These are phyloP conservation scores for Lissonota sp. DNA, from an alignment of 2,888 invertebrate genomes.

Conservation along the genomic window DNA sequence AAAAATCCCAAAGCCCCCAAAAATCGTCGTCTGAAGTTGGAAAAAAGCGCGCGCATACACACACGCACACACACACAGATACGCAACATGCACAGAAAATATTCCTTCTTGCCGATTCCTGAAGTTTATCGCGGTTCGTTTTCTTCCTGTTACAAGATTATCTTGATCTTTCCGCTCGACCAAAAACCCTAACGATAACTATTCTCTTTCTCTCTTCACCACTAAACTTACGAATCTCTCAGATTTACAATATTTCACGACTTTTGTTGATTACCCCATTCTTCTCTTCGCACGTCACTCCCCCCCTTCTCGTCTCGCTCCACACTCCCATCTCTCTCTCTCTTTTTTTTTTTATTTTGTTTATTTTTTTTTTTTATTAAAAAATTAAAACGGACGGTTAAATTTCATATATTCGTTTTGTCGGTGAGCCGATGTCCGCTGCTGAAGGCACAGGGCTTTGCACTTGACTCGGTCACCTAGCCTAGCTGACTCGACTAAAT, in stretches of 20 bases:
- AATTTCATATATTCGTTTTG: slow-evolving; percentile 79
- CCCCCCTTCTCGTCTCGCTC: neutral
- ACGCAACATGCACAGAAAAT: slow-evolving; percentile 25
- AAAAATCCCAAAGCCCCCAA: slow-evolving; percentile 2
- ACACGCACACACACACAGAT: slow-evolving; percentile 26
- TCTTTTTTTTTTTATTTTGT: slow-evolving; percentile 8
- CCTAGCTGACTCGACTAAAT: slow-evolving; percentile 80
- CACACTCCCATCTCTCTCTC: neutral
- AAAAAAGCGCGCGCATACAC: neutral
- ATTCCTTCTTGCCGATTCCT: slow-evolving; percentile 31
- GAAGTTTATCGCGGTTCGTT: slow-evolving; percentile 10
- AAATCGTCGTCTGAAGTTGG: slow-evolving; percentile 15
- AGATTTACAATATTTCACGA: slow-evolving; percentile 77
- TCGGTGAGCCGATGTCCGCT: slow-evolving; percentile 84
- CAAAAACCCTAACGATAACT: slow-evolving; percentile 39
- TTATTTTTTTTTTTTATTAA: slow-evolving; percentile 57
- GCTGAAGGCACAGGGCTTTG: slow-evolving; percentile 84
- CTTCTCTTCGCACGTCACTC: slow-evolving; percentile 12
- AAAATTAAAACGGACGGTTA: slow-evolving; percentile 70
- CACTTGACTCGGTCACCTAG: slow-evolving; percentile 84
- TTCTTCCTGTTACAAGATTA: neutral
- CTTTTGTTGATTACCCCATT: slow-evolving; percentile 53
- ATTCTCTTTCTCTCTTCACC: neutral
- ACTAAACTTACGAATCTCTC: slow-evolving; percentile 71
- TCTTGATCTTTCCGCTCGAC: slow-evolving; percentile 12